Base-by-base conservation (phyloP, 1,140 invertebrate species). In the Calephelis virginiensis region DNA sequence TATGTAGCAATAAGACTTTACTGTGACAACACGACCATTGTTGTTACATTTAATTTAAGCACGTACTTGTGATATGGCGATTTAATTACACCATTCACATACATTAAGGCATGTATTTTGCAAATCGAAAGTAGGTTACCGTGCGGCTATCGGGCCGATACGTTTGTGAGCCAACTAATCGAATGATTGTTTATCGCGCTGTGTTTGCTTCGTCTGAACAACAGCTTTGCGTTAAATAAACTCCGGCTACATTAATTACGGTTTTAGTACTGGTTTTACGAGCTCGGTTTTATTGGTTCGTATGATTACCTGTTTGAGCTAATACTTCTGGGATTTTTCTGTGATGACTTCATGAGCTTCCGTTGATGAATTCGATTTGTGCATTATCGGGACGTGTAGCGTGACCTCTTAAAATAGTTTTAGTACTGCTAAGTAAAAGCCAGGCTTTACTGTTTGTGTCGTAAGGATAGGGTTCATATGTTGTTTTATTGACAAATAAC, bases 181-280 rank as follows among this genome's bases (percentile, higher is more conserved):
- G 77, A 76, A 77, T 83, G 73, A 83, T 83, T 83, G 82, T 83
- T 80, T 81, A 80, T 76, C 70, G 47, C 67, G 72, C 63, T 28
- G 75, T 81, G 74, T 74, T 78, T 71, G 72, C 66, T 73, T 77
- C 76, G 71, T 71, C 72, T 68, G 67, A 72, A 74, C 73, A 66
- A 75, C 78, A 80, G 64, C 73, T 72, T 74, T 76, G 74, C 76
- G 80, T 81, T 80, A 82, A 87, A 88, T 81, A 80, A 85, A 81
- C 73, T 78, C 78, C 72, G 67, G 75, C 70, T 74, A 83, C 85
- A 84, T 84, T 90, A 86, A 90, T 90, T 87, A 89, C 75, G 76
- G 74, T 78, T 86, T 86, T 85, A 87, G 74, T 86, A 74, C 81
- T 68, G 73, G 64, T 85, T 89, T 90, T 85, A 90, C 80, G 71